Conservation (phyloP, 1,140 invertebrate genomes). For the Goniozus legneri region DNA sequence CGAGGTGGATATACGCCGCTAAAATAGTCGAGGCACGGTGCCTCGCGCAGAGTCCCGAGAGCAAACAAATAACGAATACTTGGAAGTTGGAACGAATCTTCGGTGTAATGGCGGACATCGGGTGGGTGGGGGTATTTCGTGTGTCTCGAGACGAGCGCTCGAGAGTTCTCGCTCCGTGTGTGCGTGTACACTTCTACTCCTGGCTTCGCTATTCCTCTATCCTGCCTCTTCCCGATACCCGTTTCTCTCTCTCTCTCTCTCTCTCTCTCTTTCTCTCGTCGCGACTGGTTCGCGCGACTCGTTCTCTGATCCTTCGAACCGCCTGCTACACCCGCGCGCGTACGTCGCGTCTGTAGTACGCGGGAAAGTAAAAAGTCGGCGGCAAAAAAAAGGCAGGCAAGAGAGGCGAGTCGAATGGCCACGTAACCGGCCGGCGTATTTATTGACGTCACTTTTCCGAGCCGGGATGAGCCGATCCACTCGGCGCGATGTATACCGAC, state of each 20-base stretch:
- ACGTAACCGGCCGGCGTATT: too few relatives aligned
- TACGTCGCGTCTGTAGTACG: too few relatives aligned
- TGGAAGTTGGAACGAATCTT: constrained; percentile 36
- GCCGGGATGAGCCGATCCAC: too few relatives aligned
- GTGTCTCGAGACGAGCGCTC: constrained; percentile 24
- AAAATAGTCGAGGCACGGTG: constrained; percentile 27
- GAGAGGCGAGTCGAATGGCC: too few relatives aligned
- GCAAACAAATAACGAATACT: constrained; percentile 40
- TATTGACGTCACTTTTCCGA: too few relatives aligned
- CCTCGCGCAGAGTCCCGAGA: constrained; percentile 10
- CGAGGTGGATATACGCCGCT: constrained; percentile 19
- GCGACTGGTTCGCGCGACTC: too few relatives aligned
- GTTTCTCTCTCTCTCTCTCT: constrained; percentile 6
- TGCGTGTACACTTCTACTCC: constrained; percentile 1
- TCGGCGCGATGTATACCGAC: too few relatives aligned
- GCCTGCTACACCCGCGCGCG: too few relatives aligned
- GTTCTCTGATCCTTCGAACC: too few relatives aligned
- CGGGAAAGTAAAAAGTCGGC: too few relatives aligned
- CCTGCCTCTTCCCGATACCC: background rate
- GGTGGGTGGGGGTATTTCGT: constrained; percentile 12
- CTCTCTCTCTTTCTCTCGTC: background rate
- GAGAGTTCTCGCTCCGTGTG: constrained; percentile 12
- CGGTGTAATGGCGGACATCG: constrained; percentile 21
- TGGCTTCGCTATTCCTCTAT: background rate
- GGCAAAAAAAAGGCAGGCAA: too few relatives aligned